Base-by-base conservation (phyloP, 2,797 vertebrate genomes). In the Tenualosa ilisha region DNA sequence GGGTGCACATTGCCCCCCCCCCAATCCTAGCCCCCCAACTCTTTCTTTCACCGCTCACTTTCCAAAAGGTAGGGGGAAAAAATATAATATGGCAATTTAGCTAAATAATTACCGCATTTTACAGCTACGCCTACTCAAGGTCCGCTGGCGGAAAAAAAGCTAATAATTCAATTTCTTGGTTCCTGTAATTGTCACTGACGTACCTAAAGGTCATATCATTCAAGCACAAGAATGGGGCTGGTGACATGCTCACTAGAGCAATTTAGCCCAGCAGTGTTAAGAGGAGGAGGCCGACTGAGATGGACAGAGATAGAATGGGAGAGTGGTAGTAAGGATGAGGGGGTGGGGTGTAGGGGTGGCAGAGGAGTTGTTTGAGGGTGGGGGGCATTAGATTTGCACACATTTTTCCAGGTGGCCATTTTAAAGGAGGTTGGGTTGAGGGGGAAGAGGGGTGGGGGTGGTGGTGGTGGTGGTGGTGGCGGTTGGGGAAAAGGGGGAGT, bases 101-200 rank as follows among this genome's bases (percentile, higher is more conserved):
- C 94, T 94, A 95, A 96, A 94, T 96, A 96, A 96, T 96, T 95
- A 95, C 93, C 92, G 93, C 95, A 89, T 95, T 96, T 95, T 95
- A 95, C 92, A 93, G 90, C 86, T 86, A 81, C 93, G 93, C 94
- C 94, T 93, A 94, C 94, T 92, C 89, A 88, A 89, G 84, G 94
- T 93, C 87, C 85, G 90, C 92, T 91, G 91, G 92, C 91, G 92
- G 89, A 90, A 82, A 84, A 81, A 85, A 83, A 88, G 94, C 93
- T 95, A 95, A 95, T 96, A 96, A 96, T 96, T 96, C 94, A 96
- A 95, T 96, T 96, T 96, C 94, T 93, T 91, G n/a, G 93, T 94
- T 94, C 93, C 94, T 95, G 94, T 96, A 96, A 96, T 96, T 96
- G 96, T 96, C 94, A 96, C 93, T 87, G 90, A 91, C 95, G 93